Conservation (phyloP, 2,888 invertebrate genomes). For the Gari tellinella region DNA sequence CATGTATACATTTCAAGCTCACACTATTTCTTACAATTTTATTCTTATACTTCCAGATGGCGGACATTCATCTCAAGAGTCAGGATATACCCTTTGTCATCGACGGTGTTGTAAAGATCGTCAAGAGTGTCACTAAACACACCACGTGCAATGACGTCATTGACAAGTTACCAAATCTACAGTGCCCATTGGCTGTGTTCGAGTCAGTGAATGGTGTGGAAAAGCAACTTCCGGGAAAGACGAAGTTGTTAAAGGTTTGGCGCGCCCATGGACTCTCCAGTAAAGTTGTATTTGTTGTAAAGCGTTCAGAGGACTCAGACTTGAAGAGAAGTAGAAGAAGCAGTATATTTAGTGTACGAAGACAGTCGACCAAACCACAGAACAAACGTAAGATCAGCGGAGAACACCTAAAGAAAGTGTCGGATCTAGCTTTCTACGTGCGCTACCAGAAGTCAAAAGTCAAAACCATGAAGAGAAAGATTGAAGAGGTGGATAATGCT, state of each 20-base stretch:
- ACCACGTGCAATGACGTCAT: conserved; percentile 58
- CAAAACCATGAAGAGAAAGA: conserved; percentile 5
- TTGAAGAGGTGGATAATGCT: conserved; percentile 6
- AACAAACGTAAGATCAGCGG: conserved; percentile 1
- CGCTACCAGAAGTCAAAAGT: conserved; percentile 24
- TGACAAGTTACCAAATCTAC: conserved; percentile 39
- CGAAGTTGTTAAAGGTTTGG: conserved; percentile 46
- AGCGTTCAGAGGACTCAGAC: conserved; percentile 24
- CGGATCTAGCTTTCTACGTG: conserved; percentile 5
- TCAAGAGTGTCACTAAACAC: conserved; percentile 44
- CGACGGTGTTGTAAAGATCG: conserved; percentile 35
- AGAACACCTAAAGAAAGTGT: conserved; percentile 37
- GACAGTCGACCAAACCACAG: conserved; percentile 11
- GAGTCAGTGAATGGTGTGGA: conserved; percentile 33
- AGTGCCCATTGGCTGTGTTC: conserved; percentile 35
- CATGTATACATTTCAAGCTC: too few relatives aligned
- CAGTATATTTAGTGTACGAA: conserved; percentile 21
- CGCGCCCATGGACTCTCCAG: conserved; percentile 33
- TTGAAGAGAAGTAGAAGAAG: conserved; percentile 10
- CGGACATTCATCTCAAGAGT: conserved; percentile 23
- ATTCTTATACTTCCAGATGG: conserved; percentile 43
- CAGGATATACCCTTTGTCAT: conserved; percentile 47
- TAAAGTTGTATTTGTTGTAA: conserved; percentile 41
- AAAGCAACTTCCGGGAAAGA: conserved; percentile 41
- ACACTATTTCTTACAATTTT: neutral